phyloP scores from a whole-genome alignment of 2,797 vertebrate genomes.

The Emydoidea blandingii region DNA sequence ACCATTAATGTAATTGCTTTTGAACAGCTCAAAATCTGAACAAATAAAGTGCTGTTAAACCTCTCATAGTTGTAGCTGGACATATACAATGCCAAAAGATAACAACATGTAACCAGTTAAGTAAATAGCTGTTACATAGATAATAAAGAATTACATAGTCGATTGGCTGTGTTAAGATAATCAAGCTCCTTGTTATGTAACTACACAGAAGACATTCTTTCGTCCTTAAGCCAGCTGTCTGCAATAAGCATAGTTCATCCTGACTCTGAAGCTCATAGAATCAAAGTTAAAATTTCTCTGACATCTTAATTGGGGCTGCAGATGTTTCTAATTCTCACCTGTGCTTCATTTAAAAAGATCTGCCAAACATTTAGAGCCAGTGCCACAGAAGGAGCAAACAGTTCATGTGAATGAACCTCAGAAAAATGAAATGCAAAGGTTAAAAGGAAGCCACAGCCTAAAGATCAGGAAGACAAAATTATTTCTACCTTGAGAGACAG shows the following conservation, averaged over 20 bases:
- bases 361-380: background rate
- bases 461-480: background rate
- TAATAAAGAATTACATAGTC: conserved; percentile 34
- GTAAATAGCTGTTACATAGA: conserved; percentile 21
- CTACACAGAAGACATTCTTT: conserved; percentile 42
- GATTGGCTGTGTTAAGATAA: background rate
- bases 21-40: background rate
- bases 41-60: conserved; percentile 1
- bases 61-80: background rate
- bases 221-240: conserved; percentile 23
- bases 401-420: background rate
- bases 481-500: conserved; percentile 18
- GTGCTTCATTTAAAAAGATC: background rate
- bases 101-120: conserved; percentile 13
- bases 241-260: background rate
- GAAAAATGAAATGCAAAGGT: background rate
- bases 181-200: conserved; percentile 22
- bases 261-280: background rate
- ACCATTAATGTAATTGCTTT: background rate
- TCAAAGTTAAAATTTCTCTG: background rate
- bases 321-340: background rate
- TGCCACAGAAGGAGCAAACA: background rate
- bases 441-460: background rate
- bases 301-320: background rate
- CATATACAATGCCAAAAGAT: background rate